These are phyloP conservation scores for Lithobates sylvaticus DNA, from an alignment of 2,797 vertebrate genomes.

Conservation along the genomic window DNA sequence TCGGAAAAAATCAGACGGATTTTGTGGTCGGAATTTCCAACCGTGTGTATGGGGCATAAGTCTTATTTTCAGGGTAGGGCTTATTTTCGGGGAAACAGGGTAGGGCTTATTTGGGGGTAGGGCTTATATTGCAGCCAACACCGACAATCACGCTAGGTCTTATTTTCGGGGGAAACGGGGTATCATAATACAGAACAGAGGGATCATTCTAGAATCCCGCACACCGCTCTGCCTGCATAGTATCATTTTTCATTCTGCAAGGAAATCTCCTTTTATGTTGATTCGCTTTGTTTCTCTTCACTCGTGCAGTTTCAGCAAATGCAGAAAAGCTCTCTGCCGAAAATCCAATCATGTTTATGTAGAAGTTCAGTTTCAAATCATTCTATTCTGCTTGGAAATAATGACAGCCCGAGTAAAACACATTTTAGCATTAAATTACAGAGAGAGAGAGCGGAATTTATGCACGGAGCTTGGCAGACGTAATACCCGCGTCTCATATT, in stretches of 20 bases:
- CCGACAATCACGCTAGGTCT: too few relatives aligned
- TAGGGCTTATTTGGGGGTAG: too few relatives aligned
- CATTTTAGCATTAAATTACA: constrained; percentile 25
- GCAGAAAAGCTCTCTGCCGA: background rate
- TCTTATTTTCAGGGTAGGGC: too few relatives aligned
- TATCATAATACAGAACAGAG: background rate
- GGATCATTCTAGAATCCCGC: constrained; percentile 19
- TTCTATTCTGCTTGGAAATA: background rate
- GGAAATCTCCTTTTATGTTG: background rate
- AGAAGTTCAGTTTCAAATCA: constrained; percentile 38
- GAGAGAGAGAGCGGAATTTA: background rate
- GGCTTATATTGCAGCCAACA: too few relatives aligned
- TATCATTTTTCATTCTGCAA: constrained; percentile 15
- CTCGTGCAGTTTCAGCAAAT: constrained; percentile 1
- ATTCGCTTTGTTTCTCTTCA: background rate
- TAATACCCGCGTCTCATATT: background rate
- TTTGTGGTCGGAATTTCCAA: too few relatives aligned
- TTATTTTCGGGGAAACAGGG: too few relatives aligned
- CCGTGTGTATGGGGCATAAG: too few relatives aligned
- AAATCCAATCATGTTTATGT: constrained; percentile 41
- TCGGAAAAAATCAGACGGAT: too few relatives aligned
- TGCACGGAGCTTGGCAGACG: background rate
- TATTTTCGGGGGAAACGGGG: too few relatives aligned
- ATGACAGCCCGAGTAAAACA: background rate
- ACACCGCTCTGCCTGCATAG: too few relatives aligned